phyloP scores from a whole-genome alignment of 2,113 vertebrate genomes.

The Hippocampus comes region DNA sequence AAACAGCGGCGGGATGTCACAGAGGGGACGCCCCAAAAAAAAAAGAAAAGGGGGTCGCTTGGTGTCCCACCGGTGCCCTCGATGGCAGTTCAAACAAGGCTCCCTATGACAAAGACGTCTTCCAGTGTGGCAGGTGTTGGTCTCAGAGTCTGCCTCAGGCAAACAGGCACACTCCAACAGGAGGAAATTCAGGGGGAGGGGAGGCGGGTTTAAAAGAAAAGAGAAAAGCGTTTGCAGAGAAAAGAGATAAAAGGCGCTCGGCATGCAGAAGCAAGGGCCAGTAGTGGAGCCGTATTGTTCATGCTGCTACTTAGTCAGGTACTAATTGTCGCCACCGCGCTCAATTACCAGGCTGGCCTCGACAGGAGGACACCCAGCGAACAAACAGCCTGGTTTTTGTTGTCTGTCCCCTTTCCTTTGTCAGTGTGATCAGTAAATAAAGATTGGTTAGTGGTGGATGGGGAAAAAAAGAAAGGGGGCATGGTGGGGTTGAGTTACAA shows the following conservation, averaged over 20 bases:
- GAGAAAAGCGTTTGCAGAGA: constrained; percentile 56
- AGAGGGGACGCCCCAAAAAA: constrained; percentile 10
- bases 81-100: constrained; percentile 82
- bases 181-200: constrained; percentile 54
- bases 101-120: constrained; percentile 85
- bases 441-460: constrained; percentile 69
- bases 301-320: constrained; percentile 77
- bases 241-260: constrained; percentile 60
- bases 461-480: constrained; percentile 20
- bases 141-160: constrained; percentile 78
- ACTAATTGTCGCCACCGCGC: constrained; percentile 71
- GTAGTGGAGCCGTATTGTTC: constrained; percentile 70
- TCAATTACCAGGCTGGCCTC: constrained; percentile 65
- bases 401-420: constrained; percentile 47
- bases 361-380: constrained; percentile 54
- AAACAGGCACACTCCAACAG: constrained; percentile 75
- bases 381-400: constrained; percentile 60
- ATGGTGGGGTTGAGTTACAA: constrained; percentile 16
- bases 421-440: constrained; percentile 58
- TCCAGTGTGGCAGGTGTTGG: constrained; percentile 81
- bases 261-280: constrained; percentile 76
- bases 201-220: constrained; percentile 27
- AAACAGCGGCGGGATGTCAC: constrained; percentile 19
- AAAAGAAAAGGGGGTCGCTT: constrained; percentile 59
- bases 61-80: constrained; percentile 69